Conservation (phyloP, 2,797 vertebrate genomes). For the Pagetopsis macropterus region DNA sequence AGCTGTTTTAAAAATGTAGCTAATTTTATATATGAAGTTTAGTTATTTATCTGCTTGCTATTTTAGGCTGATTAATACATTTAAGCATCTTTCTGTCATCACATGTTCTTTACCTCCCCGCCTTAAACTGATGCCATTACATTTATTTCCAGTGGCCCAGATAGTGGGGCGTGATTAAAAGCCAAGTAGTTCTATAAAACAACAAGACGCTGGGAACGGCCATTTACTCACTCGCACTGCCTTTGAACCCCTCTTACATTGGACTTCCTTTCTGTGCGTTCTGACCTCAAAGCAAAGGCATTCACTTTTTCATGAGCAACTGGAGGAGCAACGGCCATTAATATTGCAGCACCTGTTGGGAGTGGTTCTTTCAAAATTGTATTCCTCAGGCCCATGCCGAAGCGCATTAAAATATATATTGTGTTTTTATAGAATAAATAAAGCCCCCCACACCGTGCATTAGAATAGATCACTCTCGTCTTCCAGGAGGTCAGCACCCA, state of each 20-base stretch:
- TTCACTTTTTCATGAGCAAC: constrained; percentile 78
- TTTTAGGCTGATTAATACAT: not conserved
- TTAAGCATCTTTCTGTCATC: not conserved
- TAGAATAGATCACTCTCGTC: constrained; percentile 58
- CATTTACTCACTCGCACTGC: constrained; percentile 51
- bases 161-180: constrained; percentile 68
- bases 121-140: constrained; percentile 26
- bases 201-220: constrained; percentile 31
- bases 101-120: not conserved
- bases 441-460: constrained; percentile 61
- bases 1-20: no score
- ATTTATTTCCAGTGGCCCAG: constrained; percentile 51
- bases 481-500: constrained; percentile 60
- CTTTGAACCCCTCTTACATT: constrained; percentile 64
- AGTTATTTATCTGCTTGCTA: not conserved
- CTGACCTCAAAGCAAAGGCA: constrained; percentile 65
- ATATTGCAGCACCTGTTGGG: constrained; percentile 82
- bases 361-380: constrained; percentile 74
- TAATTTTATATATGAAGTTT: not conserved
- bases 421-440: constrained; percentile 78
- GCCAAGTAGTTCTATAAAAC: constrained; percentile 61
- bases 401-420: constrained; percentile 78
- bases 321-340: constrained; percentile 71
- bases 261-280: constrained; percentile 55
- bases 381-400: constrained; percentile 60